Conservation (phyloP, 1,140 invertebrate genomes). For the Aphelinus atriplicis region DNA sequence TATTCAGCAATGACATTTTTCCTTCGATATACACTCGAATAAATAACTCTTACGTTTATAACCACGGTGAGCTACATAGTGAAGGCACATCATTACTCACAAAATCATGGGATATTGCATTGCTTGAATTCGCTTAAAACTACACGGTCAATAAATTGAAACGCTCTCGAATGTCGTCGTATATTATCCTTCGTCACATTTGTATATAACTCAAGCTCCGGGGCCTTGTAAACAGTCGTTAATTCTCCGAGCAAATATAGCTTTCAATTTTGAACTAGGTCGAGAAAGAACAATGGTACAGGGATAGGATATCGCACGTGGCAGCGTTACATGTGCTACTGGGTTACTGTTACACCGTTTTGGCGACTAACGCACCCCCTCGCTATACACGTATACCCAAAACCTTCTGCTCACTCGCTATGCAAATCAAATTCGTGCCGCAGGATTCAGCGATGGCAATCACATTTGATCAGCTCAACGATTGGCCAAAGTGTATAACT, state of each 20-base stretch:
- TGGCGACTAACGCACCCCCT: not conserved
- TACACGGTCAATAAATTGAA: too few species aligned
- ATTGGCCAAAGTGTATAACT: too few species aligned
- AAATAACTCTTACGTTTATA: too few species aligned
- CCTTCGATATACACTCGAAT: too few species aligned
- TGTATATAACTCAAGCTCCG: not conserved
- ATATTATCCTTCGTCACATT: too few species aligned
- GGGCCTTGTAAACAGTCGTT: not conserved
- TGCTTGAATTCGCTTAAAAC: too few species aligned
- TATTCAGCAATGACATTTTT: too few species aligned
- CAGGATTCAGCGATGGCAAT: not conserved
- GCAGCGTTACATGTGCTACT: not conserved
- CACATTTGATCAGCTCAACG: too few species aligned
- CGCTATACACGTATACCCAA: not conserved
- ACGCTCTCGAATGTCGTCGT: too few species aligned
- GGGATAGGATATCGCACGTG: conserved; percentile 15
- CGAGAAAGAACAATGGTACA: conserved; percentile 4
- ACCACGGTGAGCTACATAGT: too few species aligned
- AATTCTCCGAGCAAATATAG: conserved; percentile 17
- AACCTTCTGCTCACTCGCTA: not conserved
- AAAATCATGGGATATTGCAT: too few species aligned
- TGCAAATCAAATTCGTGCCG: not conserved
- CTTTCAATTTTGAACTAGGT: not conserved
- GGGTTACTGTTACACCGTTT: not conserved
- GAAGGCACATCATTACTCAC: too few species aligned